These are phyloP conservation scores for Clunio marinus DNA, from an alignment of 2,888 invertebrate genomes.

Conservation along the genomic window DNA sequence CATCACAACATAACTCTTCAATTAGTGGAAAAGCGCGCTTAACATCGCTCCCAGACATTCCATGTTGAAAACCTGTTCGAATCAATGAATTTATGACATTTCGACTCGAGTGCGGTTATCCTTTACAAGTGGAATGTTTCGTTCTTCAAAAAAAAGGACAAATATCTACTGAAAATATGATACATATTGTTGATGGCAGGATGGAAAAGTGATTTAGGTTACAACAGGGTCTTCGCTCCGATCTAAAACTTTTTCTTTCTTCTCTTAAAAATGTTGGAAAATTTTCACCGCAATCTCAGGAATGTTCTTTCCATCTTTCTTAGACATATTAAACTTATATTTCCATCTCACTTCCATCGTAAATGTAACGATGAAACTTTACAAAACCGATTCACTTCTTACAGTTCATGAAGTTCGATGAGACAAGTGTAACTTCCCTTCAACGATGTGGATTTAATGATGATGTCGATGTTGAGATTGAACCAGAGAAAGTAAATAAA, in stretches of 20 bases:
- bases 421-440: slow-evolving; percentile 4
- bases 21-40: slow-evolving; percentile 14
- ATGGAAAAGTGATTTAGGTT: slow-evolving; percentile 6
- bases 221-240: too few species aligned
- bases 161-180: too few species aligned
- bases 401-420: slow-evolving; percentile 18
- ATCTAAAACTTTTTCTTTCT: background rate
- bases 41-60: background rate
- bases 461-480: slow-evolving; percentile 30
- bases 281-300: background rate
- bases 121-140: slow-evolving; percentile 21
- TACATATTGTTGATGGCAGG: background rate
- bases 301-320: too few species aligned
- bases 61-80: slow-evolving; percentile 15
- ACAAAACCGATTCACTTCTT: background rate
- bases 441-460: slow-evolving; percentile 18
- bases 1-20: slow-evolving; percentile 30
- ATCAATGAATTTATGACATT: slow-evolving; percentile 14
- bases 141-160: background rate
- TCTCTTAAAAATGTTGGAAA: background rate
- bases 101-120: slow-evolving; percentile 5
- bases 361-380: background rate
- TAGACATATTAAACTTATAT: too few species aligned
- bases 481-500: too few species aligned
- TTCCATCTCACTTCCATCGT: too few species aligned